These are phyloP conservation scores for Carollia perspicillata DNA, from an alignment of 2,113 vertebrate species.

Conservation along the genomic window DNA sequence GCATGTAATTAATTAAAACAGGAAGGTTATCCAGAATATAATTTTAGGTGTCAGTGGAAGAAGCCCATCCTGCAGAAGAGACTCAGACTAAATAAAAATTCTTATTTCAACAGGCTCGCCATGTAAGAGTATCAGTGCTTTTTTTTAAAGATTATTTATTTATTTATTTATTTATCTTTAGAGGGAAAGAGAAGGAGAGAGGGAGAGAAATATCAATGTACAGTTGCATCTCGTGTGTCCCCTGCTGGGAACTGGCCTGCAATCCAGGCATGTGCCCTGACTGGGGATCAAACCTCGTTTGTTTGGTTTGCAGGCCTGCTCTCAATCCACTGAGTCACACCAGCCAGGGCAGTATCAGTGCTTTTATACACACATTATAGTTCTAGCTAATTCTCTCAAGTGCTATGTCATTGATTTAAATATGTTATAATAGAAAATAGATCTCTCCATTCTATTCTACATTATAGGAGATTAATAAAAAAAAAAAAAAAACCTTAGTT, in stretches of 20 bases:
- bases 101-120: neutral
- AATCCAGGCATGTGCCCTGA: too few relatives aligned
- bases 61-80: neutral
- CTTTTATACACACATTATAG: neutral
- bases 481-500: neutral
- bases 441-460: slow-evolving; percentile 8
- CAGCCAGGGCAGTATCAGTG: too few relatives aligned
- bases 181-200: too few relatives aligned
- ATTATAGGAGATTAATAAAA: neutral
- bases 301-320: too few relatives aligned
- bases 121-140: slow-evolving; percentile 19
- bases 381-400: slow-evolving; percentile 50
- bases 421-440: slow-evolving; percentile 12
- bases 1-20: neutral
- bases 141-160: too few relatives aligned
- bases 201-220: too few relatives aligned
- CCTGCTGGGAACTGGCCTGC: too few relatives aligned
- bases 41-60: neutral
- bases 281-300: too few relatives aligned
- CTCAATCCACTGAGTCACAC: too few relatives aligned
- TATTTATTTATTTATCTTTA: too few relatives aligned
- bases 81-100: neutral
- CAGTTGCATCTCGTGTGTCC: too few relatives aligned
- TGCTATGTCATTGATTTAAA: slow-evolving; percentile 40
- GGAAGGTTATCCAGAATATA: neutral